Evolutionary conservation across 2,797 vertebrate genomes (phyloP).

Genomic region (Rhyacichthys aspro): DNA sequence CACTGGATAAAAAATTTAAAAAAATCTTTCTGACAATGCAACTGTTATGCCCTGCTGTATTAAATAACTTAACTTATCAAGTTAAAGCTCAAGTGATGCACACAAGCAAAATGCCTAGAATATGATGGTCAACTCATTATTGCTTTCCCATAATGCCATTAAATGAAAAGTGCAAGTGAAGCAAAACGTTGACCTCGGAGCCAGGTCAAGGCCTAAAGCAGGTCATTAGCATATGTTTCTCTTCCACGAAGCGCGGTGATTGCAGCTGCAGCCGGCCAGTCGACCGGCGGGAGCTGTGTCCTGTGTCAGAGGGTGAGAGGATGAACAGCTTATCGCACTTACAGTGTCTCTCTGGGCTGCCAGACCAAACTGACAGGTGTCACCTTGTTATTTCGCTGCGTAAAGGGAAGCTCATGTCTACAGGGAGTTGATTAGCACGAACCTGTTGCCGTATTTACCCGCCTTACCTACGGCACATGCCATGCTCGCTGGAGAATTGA

Average conservation of each 20-base stretch:
- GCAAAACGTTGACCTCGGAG: constrained; percentile 41
- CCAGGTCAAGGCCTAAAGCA: constrained; percentile 37
- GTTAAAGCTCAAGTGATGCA: not conserved
- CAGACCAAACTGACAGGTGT: constrained; percentile 66
- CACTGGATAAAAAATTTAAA: constrained; percentile 27
- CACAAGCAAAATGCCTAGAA: not conserved
- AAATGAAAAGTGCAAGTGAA: constrained; percentile 33
- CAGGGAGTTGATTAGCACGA: constrained; percentile 67
- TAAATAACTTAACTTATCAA: constrained; percentile 1
- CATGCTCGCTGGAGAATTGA: constrained; percentile 43
- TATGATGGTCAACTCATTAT: not conserved
- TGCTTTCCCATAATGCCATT: constrained; percentile 9
- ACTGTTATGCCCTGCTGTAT: constrained; percentile 9
- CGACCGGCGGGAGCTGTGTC: constrained; percentile 23
- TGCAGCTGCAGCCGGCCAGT: constrained; percentile 35
- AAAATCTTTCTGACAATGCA: constrained; percentile 19
- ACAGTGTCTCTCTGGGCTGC: constrained; percentile 21
- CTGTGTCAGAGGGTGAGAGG: constrained; percentile 30
- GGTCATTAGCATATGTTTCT: constrained; percentile 40
- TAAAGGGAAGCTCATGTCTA: constrained; percentile 30
- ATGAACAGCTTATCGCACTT: constrained; percentile 48
- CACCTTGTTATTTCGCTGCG: constrained; percentile 66
- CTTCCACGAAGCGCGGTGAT: constrained; percentile 20
- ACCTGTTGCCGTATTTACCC: constrained; percentile 58
- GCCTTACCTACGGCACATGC: constrained; percentile 48